Evolutionary conservation across 2,888 invertebrate species (phyloP).

Genomic region (Thecophora atra): DNA sequence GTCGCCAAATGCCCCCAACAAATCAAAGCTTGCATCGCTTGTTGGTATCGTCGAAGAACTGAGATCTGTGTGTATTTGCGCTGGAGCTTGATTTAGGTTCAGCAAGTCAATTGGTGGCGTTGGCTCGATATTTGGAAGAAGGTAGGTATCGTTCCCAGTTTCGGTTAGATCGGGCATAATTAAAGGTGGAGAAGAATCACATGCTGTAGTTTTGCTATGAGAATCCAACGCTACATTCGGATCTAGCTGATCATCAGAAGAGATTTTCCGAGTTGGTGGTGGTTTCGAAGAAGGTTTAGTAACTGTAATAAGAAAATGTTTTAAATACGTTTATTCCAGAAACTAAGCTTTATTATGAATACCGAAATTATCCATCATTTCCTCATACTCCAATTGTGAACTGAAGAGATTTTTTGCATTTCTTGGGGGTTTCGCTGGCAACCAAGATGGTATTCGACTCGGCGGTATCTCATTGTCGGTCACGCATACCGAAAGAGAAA

Average conservation of each 20-base stretch:
- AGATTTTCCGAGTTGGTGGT: conserved; percentile 52
- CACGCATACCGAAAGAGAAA: conserved; percentile 77
- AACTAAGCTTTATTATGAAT: conserved; percentile 44
- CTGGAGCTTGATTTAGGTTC: conserved; percentile 66
- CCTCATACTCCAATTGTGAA: conserved; percentile 82
- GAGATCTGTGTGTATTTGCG: conserved; percentile 47
- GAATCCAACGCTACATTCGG: conserved; percentile 24
- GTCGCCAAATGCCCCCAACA: conserved; percentile 68
- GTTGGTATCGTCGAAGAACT: conserved; percentile 54
- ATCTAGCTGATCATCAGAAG: conserved; percentile 39
- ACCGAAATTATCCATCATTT: conserved; percentile 86
- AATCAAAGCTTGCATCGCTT: conserved; percentile 70
- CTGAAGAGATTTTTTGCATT: conserved; percentile 72
- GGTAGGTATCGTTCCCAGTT: conserved; percentile 51
- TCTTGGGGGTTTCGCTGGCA: conserved; percentile 73
- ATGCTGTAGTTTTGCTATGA: conserved; percentile 44
- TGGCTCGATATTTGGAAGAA: conserved; percentile 57
- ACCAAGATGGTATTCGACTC: conserved; percentile 78
- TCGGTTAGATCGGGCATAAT: conserved; percentile 63
- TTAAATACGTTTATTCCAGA: background rate
- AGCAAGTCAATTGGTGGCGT: conserved; percentile 69
- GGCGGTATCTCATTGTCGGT: conserved; percentile 76
- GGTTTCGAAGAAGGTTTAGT: conserved; percentile 63
- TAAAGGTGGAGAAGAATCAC: conserved; percentile 51
- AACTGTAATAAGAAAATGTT: conserved; percentile 53